Percentiles rank a stretch among this genome's conserved stretches.
Conservation (phyloP, 1,140 invertebrate species). For the Eumaeus atala region DNA sequence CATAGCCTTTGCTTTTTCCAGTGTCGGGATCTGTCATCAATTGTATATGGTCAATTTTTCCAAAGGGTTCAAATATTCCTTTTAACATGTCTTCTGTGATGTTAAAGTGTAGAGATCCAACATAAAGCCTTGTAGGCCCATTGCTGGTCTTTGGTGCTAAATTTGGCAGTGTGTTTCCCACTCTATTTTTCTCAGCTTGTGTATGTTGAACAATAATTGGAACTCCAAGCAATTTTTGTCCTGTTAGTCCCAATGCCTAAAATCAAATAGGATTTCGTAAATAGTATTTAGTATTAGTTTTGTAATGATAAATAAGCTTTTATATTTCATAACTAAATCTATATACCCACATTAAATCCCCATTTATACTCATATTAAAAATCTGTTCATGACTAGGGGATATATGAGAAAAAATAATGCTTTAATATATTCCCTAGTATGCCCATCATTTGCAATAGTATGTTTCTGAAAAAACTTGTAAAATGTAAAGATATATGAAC, state of each 20-base stretch:
- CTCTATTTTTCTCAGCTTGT: slow-evolving; percentile 98
- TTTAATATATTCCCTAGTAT: too few species aligned
- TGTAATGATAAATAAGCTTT: slow-evolving; percentile 10
- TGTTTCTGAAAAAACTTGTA: too few species aligned
- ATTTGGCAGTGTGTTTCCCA: slow-evolving; percentile 89
- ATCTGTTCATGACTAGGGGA: too few species aligned
- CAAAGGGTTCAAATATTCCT: slow-evolving; percentile 99
- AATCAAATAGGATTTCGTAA: too few species aligned
- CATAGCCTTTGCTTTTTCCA: slow-evolving; percentile 96
- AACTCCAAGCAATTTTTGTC: slow-evolving; percentile 96
- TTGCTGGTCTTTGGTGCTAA: slow-evolving; percentile 86
- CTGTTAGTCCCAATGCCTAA: slow-evolving; percentile 95
- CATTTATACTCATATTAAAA: too few species aligned
- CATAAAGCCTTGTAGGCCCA: slow-evolving; percentile 97
- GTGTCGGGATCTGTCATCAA: slow-evolving; percentile 96
- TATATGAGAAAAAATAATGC: too few species aligned
- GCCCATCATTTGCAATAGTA: too few species aligned
- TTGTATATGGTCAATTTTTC: slow-evolving; percentile 98
- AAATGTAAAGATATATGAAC: too few species aligned
- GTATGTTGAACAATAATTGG: slow-evolving; percentile 99
- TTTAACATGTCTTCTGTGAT: slow-evolving; percentile 99
- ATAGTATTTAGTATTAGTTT: too few species aligned
- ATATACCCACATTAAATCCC: too few species aligned
- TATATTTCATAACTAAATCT: slow-evolving; percentile 10
- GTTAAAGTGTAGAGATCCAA: slow-evolving; percentile 98